phyloP scores from a whole-genome alignment of 2,888 invertebrate genomes.

The Cheilosia urbana region DNA sequence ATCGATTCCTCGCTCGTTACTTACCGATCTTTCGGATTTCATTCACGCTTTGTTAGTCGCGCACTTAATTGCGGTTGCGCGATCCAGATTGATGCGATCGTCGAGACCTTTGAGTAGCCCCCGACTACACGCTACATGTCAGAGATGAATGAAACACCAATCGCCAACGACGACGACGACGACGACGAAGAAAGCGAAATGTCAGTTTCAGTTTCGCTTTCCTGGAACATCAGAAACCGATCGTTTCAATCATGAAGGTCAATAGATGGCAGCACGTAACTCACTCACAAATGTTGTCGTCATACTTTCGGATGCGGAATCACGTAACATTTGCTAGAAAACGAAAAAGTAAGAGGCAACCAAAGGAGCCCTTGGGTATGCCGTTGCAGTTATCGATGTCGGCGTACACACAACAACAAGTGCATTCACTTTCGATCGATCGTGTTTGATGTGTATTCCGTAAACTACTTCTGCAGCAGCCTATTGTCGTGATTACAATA shows the following conservation, averaged over 20 bases:
- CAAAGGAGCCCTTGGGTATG: slow-evolving; percentile 57
- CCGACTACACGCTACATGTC: slow-evolving; percentile 21
- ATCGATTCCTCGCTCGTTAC: slow-evolving; percentile 55
- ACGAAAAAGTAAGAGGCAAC: slow-evolving; percentile 46
- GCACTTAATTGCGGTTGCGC: slow-evolving; percentile 49
- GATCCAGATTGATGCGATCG: slow-evolving; percentile 49
- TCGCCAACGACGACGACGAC: not conserved
- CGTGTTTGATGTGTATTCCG: slow-evolving; percentile 28
- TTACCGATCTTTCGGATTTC: slow-evolving; percentile 54
- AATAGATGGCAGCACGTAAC: slow-evolving; percentile 54
- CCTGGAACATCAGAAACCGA: slow-evolving; percentile 55
- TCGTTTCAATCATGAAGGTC: slow-evolving; percentile 68
- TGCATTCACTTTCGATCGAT: slow-evolving; percentile 71
- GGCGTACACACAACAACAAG: slow-evolving; percentile 41
- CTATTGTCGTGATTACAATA: slow-evolving; percentile 6
- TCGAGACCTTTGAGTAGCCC: not conserved
- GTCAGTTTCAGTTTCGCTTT: slow-evolving; percentile 66
- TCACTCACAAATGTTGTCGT: slow-evolving; percentile 55
- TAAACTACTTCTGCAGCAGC: slow-evolving; percentile 12
- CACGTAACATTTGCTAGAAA: slow-evolving; percentile 55
- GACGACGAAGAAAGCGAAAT: slow-evolving; percentile 66
- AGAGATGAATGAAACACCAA: slow-evolving; percentile 28
- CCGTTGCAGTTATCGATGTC: not conserved
- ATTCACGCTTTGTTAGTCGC: slow-evolving; percentile 68
- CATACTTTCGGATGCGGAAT: slow-evolving; percentile 52